Evolutionary conservation across 2,888 invertebrate genomes (phyloP).

Genomic region (Druceiella hillmani): DNA sequence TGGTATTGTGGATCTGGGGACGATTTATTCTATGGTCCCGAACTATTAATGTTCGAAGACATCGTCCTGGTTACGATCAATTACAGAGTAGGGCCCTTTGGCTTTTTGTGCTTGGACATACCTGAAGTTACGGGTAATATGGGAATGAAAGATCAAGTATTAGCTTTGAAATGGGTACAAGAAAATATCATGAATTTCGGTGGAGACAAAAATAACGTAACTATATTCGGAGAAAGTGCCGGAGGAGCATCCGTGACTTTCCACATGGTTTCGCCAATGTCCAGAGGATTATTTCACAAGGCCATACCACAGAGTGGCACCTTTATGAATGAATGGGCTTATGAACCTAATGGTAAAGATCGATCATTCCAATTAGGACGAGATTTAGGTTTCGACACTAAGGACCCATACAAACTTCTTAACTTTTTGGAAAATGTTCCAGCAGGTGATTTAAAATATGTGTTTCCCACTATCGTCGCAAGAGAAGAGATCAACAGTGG

Average conservation of each 20-base stretch:
- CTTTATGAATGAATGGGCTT: slow-evolving; percentile 50
- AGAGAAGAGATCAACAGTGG: slow-evolving; percentile 5
- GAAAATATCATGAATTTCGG: slow-evolving; percentile 47
- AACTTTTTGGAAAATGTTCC: slow-evolving; percentile 33
- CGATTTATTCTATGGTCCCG: slow-evolving; percentile 63
- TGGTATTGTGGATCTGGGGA: slow-evolving; percentile 69
- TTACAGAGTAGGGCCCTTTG: slow-evolving; percentile 60
- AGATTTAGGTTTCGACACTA: slow-evolving; percentile 31
- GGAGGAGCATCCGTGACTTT: too few relatives aligned
- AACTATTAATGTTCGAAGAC: slow-evolving; percentile 63
- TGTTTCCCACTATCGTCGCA: not conserved
- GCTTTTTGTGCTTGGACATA: too few relatives aligned
- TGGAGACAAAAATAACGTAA: slow-evolving; percentile 48
- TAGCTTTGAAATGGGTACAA: slow-evolving; percentile 50
- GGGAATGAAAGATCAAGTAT: slow-evolving; percentile 50
- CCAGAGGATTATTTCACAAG: slow-evolving; percentile 54
- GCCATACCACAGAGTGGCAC: slow-evolving; percentile 69
- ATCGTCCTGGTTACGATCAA: slow-evolving; percentile 64
- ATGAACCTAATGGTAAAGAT: slow-evolving; percentile 18
- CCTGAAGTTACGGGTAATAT: slow-evolving; percentile 54
- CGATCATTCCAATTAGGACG: slow-evolving; percentile 29
- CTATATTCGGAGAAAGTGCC: slow-evolving; percentile 53
- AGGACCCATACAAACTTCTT: slow-evolving; percentile 31
- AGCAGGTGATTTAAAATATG: too few relatives aligned
- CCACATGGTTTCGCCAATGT: too few relatives aligned